Base-by-base conservation (phyloP, 2,797 vertebrate genomes). In the Acipenser oxyrinchus region DNA sequence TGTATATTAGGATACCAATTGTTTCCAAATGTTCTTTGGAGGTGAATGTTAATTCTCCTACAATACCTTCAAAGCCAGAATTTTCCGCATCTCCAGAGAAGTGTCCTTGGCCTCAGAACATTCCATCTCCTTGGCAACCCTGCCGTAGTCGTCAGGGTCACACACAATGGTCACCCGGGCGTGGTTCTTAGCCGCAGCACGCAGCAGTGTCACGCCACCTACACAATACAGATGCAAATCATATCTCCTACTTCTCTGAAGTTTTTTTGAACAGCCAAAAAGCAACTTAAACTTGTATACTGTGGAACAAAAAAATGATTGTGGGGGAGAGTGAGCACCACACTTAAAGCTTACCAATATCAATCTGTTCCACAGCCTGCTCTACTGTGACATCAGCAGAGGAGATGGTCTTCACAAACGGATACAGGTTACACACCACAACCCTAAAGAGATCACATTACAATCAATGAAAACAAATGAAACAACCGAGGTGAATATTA, bases 141-240 rank as follows among this genome's bases (percentile, higher is more conserved):
- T 58, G 0, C 63, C 58, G 0, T 97, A 99, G 81, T 99, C 96
- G 0, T 75, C 79, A 0, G 97, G 97, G 64, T 99, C 92, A 59
- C 95, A 99, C 49, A 98, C 84, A 0, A 97, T 89, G 0, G 95
- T 95, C 73, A 98, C 96, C 0, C 95, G 92, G 55, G 89, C 81
- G 0, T 99, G 96, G 77, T 99, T 99, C 79, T 99, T 99, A n/a
- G 95, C 97, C 13, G 96, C 96, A 0, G 95, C 96, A 68, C 97
- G 89, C 55, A 99, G 82, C 59, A 99, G 85, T 48, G 97, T 96
- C 6, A 98, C 97, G 1, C 96, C 97, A 69, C 97, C 97, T 99
- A 74, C 15, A 71, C 15, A 13, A 37, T 5, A 37, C 37, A 37
- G 4, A 4, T 37, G 37, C 37, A 37, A 37, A 5, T 37, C 37